Percentiles rank a stretch among this genome's conserved stretches.
These are phyloP conservation scores for Lasioglossum zephyrum DNA, from an alignment of 2,888 invertebrate species.

Conservation along the genomic window DNA sequence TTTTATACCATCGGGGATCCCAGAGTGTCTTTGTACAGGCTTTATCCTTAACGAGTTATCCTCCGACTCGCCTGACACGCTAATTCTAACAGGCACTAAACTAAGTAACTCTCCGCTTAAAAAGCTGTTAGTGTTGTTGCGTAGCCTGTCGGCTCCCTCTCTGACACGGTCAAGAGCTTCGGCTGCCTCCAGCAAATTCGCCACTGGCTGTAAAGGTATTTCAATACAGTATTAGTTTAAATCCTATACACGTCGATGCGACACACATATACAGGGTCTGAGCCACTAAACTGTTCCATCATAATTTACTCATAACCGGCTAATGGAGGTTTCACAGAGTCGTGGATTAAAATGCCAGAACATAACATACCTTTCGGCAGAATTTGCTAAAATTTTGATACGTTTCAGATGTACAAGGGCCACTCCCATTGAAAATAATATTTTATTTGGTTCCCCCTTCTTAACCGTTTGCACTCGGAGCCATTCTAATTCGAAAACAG, in stretches of 20 bases:
- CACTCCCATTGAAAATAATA: too few relatives aligned
- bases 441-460: too few relatives aligned
- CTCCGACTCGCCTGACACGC: constrained; percentile 82
- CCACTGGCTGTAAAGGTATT: constrained; percentile 64
- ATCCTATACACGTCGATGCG: not conserved
- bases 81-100: constrained; percentile 86
- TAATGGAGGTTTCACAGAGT: too few relatives aligned
- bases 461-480: too few relatives aligned
- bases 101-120: constrained; percentile 89
- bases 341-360: too few relatives aligned
- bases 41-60: constrained; percentile 81
- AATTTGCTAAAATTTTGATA: too few relatives aligned
- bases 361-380: too few relatives aligned
- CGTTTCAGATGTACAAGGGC: too few relatives aligned
- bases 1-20: constrained; percentile 78
- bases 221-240: constrained; percentile 4
- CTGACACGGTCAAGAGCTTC: constrained; percentile 89
- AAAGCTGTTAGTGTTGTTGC: constrained; percentile 92
- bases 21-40: constrained; percentile 78
- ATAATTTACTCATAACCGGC: not conserved
- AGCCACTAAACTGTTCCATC: not conserved
- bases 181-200: constrained; percentile 85
- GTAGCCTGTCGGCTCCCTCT: constrained; percentile 89
- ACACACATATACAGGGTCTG: not conserved
- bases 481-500: too few relatives aligned